Evolutionary conservation across 2,113 vertebrate species (phyloP), one percentile per base, ranked within the genome.

Genomic region (Pavo muticus): DNA sequence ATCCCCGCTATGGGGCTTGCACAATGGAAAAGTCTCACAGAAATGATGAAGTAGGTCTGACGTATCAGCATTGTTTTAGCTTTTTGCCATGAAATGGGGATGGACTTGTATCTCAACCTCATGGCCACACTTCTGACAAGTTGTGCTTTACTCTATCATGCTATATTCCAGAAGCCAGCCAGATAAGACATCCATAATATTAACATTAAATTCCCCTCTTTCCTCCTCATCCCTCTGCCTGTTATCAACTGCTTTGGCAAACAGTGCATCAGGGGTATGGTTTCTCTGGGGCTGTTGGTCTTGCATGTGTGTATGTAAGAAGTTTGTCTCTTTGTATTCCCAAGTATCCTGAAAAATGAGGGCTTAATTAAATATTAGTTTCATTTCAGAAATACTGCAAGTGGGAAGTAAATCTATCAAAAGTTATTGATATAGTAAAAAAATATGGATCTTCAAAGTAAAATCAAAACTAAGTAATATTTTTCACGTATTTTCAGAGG

Each of bases 151-250:
- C 23, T 93, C 71, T 63, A 48, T 74, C 12, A 32, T 11, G 16
- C 35, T 87, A 54, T 68, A 82, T 94, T 86, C 76, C 83, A 88
- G 83, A 85, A 75, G 75, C 56, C 68, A 91, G 13, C 8, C 71
- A 91, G 82, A 83, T 79, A 94, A 87, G 39, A 13, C 71, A 70
- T 88, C 59, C 72, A 67, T 91, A 84, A 91, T 40, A 67, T 56
- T 90, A 92, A 59, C 32, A n/a, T 52, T 75, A 79, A 95, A 77
- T 88, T 91, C 64, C 47, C 25, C 47, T 87, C 61, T 87, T 86
- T 17, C 7, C 79, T 19, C 6, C 40, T 80, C 9, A 0, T 83
- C 15, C n/a, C 23, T 17, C 82, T 14, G 16, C 44, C 63, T 79
- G 24, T 37, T 82, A 42, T 89, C 59, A 89, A 29, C 37, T 93